Base-by-base conservation (phyloP, 1,140 invertebrate genomes). In the Notospermus geniculatus region DNA sequence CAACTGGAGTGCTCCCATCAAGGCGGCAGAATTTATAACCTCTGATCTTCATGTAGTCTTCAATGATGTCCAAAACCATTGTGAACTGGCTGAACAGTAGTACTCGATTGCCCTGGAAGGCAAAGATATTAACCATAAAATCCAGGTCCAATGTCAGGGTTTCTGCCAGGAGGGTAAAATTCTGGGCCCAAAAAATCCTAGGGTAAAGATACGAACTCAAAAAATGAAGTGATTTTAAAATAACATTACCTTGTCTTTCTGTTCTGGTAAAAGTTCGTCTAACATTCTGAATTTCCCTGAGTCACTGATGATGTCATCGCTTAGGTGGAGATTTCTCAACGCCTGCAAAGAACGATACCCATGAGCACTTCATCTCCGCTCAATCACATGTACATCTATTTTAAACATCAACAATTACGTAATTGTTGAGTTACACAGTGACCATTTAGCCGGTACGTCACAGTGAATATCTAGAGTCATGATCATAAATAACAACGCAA, bases 41-140 rank as follows among this genome's bases (percentile, higher is more conserved):
- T 52, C 69, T 67, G 32, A 66, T 39, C 39, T 78, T 72, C 27
- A 82, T 52, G 68, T 73, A 82, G 11, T 72, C 70, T 63, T 82
- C 79, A 39, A 82, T 59, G 63, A 97, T 87, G 79, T 97, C 92
- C 73, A 98, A 84, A 82, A 97, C 86, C 84, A 94, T 92, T 2
- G 91, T 91, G 80, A 96, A 97, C 83, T 97, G 94, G 76, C 92
- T 95, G 83, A 98, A 98, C 52, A 98, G 87, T 53, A 97, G 82
- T 30, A 95, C 90, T 32, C 92, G 60, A 55, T 80, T 70, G 27
- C 72, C 77, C 71, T 78, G 57, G 9, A 69, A 62, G 11, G 27
- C 50, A 15, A 36, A 36, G 5, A 36, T 36, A 15, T 4, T 7
- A 36, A 7, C 4, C 15, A 36, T 36, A n/a, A n/a, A n/a, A n/a